Evolutionary conservation across 2,797 vertebrate genomes (phyloP), one percentile per base, ranked within the genome.

Genomic region (Takifugu rubripes): DNA sequence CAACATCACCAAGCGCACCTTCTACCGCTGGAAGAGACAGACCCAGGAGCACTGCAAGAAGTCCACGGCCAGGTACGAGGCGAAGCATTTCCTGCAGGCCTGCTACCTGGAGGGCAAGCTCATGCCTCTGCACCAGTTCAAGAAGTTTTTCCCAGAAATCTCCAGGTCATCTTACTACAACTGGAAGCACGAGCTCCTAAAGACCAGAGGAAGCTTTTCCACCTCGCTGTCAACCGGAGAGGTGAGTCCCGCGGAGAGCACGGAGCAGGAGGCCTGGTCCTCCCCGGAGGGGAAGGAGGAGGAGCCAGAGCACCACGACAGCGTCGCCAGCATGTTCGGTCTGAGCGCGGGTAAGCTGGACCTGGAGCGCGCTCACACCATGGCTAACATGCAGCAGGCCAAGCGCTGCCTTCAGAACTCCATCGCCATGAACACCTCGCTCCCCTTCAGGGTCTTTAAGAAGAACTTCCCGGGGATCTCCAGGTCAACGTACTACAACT

Each of bases 401-500:
- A 98, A 96, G 81, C 88, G 90, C 12, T 96, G 93, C 71, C 82
- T 98, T 55, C 94, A 96, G 80, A 93, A 91, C 27, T 97, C 93
- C 71, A 96, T 98, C 27, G 90, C 94, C 40, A 88, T 92, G 84
- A 97, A 98, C 59, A 85, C 88, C 2, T 87, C 93, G 12, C 92
- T 96, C 33, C 96, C 95, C 36, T 98, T 96, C 59, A 89, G 93
- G 50, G 90, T 93, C 71, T 98, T 98, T 86, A 98, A 96, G 66
- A 90, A 90, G 56, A 93, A 89, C 59, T 98, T 97, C 72, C 95
- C 96, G 0, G 94, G 95, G 49, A 96, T 98, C 72, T 98, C 96
- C 1, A 90, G 96, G 50, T 98, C 95, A 1, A 97, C 95, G 9
- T 98, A 98, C 75, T 98, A 98, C 86, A 98, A 98, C 75, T 98